Evolutionary conservation across 2,113 vertebrate species (phyloP).

Genomic region (Xiphorhynchus elegans): DNA sequence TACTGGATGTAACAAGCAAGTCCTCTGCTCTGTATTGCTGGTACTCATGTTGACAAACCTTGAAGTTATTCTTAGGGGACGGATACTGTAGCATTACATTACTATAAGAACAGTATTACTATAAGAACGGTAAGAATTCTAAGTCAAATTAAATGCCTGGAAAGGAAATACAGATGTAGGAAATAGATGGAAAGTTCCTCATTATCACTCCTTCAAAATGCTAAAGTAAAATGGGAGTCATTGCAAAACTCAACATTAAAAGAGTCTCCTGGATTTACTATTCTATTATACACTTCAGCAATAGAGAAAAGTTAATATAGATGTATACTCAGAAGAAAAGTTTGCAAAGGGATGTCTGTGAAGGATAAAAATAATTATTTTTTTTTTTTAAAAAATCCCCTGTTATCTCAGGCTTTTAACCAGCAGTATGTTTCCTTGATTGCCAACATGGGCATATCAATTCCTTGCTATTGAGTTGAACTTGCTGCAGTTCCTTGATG

Average conservation of each 20-base stretch:
- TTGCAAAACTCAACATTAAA: conserved; percentile 27
- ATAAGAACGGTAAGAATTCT: conserved; percentile 56
- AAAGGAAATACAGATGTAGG: background rate
- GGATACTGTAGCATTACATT: conserved; percentile 50
- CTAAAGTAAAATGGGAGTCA: conserved; percentile 38
- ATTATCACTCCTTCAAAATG: conserved; percentile 40
- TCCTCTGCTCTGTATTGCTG: conserved; percentile 1
- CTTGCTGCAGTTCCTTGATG: background rate
- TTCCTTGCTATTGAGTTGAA: background rate
- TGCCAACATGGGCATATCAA: background rate
- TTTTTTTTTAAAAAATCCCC: background rate
- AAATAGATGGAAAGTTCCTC: background rate
- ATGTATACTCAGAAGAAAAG: conserved; percentile 36
- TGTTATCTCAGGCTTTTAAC: conserved; percentile 7
- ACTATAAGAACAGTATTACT: background rate
- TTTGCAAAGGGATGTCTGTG: conserved; percentile 1
- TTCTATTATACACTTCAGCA: conserved; percentile 38
- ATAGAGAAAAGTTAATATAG: conserved; percentile 29
- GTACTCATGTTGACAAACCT: conserved; percentile 21
- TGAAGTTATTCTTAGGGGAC: conserved; percentile 42
- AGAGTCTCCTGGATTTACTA: conserved; percentile 41
- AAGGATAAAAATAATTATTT: conserved; percentile 26
- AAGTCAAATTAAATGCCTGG: conserved; percentile 60
- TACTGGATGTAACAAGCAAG: background rate
- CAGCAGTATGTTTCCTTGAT: conserved; percentile 10